Evolutionary conservation across 1,140 invertebrate species (phyloP).

Genomic region (Leptopilina boulardi): DNA sequence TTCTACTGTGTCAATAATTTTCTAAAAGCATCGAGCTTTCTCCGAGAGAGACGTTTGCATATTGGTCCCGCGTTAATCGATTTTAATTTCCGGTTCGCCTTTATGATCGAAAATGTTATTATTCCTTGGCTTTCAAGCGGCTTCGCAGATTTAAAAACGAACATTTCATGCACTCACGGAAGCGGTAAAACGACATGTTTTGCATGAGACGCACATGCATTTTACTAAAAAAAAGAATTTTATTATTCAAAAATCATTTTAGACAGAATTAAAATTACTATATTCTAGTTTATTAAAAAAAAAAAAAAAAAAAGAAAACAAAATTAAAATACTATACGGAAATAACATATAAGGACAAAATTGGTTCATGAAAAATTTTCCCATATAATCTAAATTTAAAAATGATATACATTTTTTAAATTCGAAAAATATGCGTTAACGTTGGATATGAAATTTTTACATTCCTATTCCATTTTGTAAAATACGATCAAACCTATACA

Average conservation of each 20-base stretch:
- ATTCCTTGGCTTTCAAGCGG: constrained; percentile 51
- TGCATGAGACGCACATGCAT: not conserved
- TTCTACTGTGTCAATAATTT: constrained; percentile 49
- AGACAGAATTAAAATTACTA: too few relatives aligned
- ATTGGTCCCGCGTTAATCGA: constrained; percentile 62
- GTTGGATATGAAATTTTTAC: constrained; percentile 39
- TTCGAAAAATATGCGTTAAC: too few relatives aligned
- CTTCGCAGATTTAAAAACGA: constrained; percentile 43
- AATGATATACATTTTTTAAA: too few relatives aligned
- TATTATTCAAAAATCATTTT: not conserved
- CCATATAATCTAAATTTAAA: too few relatives aligned
- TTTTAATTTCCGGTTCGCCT: constrained; percentile 70
- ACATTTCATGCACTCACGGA: constrained; percentile 44
- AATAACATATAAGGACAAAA: too few relatives aligned
- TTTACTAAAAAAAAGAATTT: not conserved
- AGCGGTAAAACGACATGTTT: constrained; percentile 39
- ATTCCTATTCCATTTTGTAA: constrained; percentile 41
- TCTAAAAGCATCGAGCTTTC: not conserved
- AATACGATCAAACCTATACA: constrained; percentile 62
- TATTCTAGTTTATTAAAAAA: too few relatives aligned
- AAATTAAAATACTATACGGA: too few relatives aligned
- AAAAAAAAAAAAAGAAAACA: too few relatives aligned
- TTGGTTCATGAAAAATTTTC: too few relatives aligned
- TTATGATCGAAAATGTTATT: constrained; percentile 62
- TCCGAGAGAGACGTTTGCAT: constrained; percentile 39